Evolutionary conservation across 2,888 invertebrate species (phyloP), one percentile per base, ranked within the genome.

Genomic region (Tetheella fluctuosa): DNA sequence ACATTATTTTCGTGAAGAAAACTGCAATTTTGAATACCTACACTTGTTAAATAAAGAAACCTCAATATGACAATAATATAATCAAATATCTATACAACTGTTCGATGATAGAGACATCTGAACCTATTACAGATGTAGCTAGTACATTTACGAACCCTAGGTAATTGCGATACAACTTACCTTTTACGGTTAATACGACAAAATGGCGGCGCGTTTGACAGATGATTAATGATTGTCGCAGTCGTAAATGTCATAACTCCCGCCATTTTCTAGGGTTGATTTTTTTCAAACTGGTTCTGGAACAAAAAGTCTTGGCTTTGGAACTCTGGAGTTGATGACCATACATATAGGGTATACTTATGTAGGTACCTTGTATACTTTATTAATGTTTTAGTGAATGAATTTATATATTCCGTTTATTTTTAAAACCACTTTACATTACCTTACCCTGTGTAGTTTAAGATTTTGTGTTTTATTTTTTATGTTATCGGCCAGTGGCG

Each of bases 171-270:
- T 70, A 67, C 82, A 76, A 70, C 75, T 75, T 79, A 76, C 88
- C 87, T 79, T 86, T 71, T 88, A 86, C 75, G 87, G 88, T 74
- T 88, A 88, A 89, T 86, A 83, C 77, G 81, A 79, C 87, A 88
- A 89, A 80, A 89, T 89, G 88, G 87, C 85, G 83, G 71, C 71
- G 70, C 74, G 70, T 84, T 84, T 86, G 87, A 87, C 86, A 82
- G 73, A 85, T 88, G 86, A 89, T 88, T 84, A 82, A 88, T 85
- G 79, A 73, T 77, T 78, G 75, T 79, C 76, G 66, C 76, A 68
- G 76, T 67, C 65, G 71, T 73, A 84, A 87, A 89, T 85, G 89
- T 88, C 88, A 86, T 73, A 78, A 73, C 71, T 66, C 64, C 48
- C 71, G 68, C 67, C 69, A 68, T 67, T 71, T 71, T 73, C 64